Conservation (phyloP, 2,888 invertebrate genomes). For the Trissolcus brochymenae region DNA sequence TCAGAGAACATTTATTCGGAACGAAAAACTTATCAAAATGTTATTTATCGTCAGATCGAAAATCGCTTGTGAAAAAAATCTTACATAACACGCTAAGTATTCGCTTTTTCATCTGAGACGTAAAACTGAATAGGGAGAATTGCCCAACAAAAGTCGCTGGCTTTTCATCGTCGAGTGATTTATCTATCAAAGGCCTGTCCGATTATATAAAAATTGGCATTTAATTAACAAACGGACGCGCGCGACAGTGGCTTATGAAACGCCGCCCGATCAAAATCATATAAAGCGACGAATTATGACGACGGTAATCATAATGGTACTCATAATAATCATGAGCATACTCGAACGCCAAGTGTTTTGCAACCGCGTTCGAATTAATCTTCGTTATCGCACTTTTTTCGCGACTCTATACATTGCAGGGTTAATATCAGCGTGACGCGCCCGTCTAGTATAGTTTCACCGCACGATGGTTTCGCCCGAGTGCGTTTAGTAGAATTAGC, state of each 20-base stretch:
- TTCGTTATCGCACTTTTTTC: constrained; percentile 52
- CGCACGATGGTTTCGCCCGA: constrained; percentile 53
- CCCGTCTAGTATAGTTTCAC: constrained; percentile 52
- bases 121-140: too few relatives aligned
- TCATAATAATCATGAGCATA: constrained; percentile 8
- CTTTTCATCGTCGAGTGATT: constrained; percentile 23
- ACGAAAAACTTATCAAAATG: too few relatives aligned
- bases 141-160: background rate
- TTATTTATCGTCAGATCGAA: background rate
- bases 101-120: constrained; percentile 5
- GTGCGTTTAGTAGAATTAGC: constrained; percentile 44
- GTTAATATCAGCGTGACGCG: constrained; percentile 52
- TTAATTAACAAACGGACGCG: constrained; percentile 50
- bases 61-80: background rate
- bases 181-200: constrained; percentile 19
- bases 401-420: constrained; percentile 34
- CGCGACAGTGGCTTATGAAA: constrained; percentile 21
- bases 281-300: constrained; percentile 22
- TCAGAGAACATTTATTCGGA: background rate
- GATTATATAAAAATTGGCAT: constrained; percentile 43
- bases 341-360: constrained; percentile 16
- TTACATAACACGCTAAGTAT: background rate
- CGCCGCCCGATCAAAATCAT: constrained; percentile 24
- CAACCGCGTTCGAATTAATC: constrained; percentile 51
- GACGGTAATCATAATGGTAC: constrained; percentile 26